A percentile compares a stretch with the other conserved stretches of the same genome.
Evolutionary conservation across 1,140 invertebrate genomes (phyloP).

Genomic region (Sitobion miscanthi): DNA sequence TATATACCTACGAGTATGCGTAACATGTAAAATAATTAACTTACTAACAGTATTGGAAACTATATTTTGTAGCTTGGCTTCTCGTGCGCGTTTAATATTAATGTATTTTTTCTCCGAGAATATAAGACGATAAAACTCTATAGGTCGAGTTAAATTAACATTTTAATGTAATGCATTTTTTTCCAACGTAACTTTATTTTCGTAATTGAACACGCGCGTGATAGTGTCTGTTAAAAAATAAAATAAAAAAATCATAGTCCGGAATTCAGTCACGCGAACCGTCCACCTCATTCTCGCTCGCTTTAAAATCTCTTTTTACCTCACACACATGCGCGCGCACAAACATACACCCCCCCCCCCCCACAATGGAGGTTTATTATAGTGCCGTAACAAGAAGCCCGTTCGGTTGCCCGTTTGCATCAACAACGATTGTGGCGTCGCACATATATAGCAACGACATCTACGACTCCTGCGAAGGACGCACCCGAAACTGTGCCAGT

Average conservation of each 20-base stretch:
- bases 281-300: neutral
- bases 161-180: conserved; percentile 16
- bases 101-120: neutral
- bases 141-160: conserved; percentile 9
- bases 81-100: neutral
- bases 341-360: no score
- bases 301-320: neutral
- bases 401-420: neutral
- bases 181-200: neutral
- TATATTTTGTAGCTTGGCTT: neutral
- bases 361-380: neutral
- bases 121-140: neutral
- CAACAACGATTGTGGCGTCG: neutral
- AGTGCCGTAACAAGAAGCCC: neutral
- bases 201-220: neutral
- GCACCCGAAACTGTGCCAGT: neutral
- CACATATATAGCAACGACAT: neutral
- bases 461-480: neutral
- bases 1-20: neutral
- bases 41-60: neutral
- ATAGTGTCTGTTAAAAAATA: neutral
- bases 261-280: neutral
- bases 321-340: neutral
- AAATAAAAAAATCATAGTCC: neutral
- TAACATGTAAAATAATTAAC: neutral